Base-by-base conservation (phyloP, 2,113 vertebrate genomes). In the Eidolon helvum region DNA sequence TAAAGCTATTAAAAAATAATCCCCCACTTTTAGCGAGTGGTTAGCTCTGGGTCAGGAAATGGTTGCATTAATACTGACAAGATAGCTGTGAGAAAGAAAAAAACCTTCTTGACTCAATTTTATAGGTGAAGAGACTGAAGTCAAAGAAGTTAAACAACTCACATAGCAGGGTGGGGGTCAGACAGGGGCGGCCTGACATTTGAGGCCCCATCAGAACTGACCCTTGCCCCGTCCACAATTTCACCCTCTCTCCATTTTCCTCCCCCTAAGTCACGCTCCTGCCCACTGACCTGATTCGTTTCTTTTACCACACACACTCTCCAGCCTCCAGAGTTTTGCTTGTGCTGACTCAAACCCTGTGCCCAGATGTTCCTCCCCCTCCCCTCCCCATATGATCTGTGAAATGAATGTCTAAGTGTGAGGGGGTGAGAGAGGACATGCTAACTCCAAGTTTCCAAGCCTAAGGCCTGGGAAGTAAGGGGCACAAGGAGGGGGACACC, bases 341-440 rank as follows among this genome's bases (percentile, higher is more conserved):
- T 1, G 0, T 28, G 40, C 72, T 68, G 40, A 61, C 22, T 28
- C 10, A 8, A 16, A 18, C 19, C 38, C 40, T 38, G 19, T 40
- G 78, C 57, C 10, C 21, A 26, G 18, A 38, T 66, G 4, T 48
- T 86, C 26, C 33, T 78, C 45, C 19, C 61, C 30, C 30, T 45
- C 4, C 2, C 12, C 9, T 35, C 59, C 59, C 28, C 10, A 22
- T 0, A 15, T 33, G 26, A 79, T 50, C 66, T 85, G 65, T 38
- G 38, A 88, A 89, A 35, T 63, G n/a, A 90, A 94, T n/a, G 30
- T 90, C 84, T 24, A 43, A 84, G 57, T n/a, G 30, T 66, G 50
- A 80, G 24, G 15, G 0, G 7, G 22, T 19, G 0, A 69, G 53
- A 77, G 24, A 80, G 24, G 15, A 43, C 8, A 16, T 14, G 18